Conservation (phyloP, 2,888 invertebrate genomes). For the Melitaea athalia region DNA sequence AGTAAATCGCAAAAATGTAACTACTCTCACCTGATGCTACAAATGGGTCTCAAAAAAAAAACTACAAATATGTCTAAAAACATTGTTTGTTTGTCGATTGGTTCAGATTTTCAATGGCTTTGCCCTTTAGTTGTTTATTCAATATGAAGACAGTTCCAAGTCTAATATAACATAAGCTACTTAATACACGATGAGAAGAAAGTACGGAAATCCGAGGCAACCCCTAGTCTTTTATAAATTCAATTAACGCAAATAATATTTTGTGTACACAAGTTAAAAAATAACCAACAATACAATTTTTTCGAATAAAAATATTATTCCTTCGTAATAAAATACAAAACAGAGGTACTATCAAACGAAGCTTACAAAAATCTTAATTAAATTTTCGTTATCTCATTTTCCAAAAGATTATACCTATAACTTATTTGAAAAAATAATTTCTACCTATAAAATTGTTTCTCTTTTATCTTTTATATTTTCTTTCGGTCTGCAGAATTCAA, state of each 20-base stretch:
- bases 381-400: slow-evolving; percentile 4
- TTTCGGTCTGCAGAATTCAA: slow-evolving; percentile 30
- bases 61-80: background rate
- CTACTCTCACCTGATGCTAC: background rate
- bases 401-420: background rate
- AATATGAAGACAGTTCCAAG: no score
- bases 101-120: no score
- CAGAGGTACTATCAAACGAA: background rate
- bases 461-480: slow-evolving; percentile 17
- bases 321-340: background rate
- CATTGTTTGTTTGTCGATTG: no score
- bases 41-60: no score
- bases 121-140: no score
- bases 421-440: background rate
- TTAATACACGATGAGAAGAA: no score
- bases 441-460: slow-evolving; percentile 17
- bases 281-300: background rate
- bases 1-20: background rate
- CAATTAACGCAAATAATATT: no score
- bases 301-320: background rate
- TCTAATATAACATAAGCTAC: no score
- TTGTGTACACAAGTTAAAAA: no score
- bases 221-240: no score
- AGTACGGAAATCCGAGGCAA: no score
- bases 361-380: slow-evolving; percentile 8